Percentiles rank a stretch among this genome's conserved stretches.
phyloP scores from a whole-genome alignment of 1,140 invertebrate species.

The Orius insidiosus region DNA sequence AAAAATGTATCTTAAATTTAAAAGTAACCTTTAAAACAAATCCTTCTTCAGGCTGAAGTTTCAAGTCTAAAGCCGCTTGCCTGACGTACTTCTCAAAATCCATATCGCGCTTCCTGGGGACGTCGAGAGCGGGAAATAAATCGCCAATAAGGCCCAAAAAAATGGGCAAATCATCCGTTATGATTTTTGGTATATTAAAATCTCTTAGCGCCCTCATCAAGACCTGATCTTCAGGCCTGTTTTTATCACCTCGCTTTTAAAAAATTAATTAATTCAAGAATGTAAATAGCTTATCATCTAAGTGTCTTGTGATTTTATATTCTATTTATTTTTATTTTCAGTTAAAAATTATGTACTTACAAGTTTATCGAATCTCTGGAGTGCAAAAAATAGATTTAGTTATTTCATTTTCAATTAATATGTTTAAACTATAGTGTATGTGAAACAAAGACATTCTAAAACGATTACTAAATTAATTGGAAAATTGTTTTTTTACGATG shows the following conservation, averaged over 20 bases:
- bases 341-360: too few relatives aligned
- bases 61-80: conserved; percentile 60
- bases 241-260: conserved; percentile 39
- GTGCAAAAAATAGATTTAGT: too few relatives aligned
- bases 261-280: neutral
- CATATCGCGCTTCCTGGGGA: conserved; percentile 61
- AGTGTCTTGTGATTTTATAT: too few relatives aligned
- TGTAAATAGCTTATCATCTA: too few relatives aligned
- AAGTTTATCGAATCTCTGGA: too few relatives aligned
- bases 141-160: conserved; percentile 86
- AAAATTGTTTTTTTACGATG: too few relatives aligned
- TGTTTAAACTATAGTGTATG: too few relatives aligned
- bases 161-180: conserved; percentile 72
- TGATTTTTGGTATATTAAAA: conserved; percentile 86
- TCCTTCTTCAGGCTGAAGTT: conserved; percentile 77
- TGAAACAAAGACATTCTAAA: too few relatives aligned
- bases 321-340: too few relatives aligned
- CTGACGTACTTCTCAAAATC: conserved; percentile 70
- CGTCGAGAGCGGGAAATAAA: conserved; percentile 74
- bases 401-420: too few relatives aligned
- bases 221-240: conserved; percentile 57
- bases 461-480: too few relatives aligned
- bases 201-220: conserved; percentile 72
- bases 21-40: conserved; percentile 67
- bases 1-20: neutral